Base-by-base conservation (phyloP, 2,888 invertebrate genomes). In the Girardia tigrina region DNA sequence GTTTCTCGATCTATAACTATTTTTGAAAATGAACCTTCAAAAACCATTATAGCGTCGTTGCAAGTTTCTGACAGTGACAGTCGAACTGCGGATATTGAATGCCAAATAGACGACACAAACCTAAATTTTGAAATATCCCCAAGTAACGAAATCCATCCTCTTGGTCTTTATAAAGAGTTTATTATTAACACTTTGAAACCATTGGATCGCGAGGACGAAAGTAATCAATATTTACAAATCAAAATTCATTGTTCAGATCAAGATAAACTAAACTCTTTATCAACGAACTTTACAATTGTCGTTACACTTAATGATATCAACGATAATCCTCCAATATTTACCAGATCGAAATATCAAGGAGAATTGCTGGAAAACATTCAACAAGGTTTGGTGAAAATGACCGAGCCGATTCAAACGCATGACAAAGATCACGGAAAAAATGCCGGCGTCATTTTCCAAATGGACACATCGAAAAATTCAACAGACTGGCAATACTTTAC, bases 301-400 rank as follows among this genome's bases (percentile, higher is more conserved):
- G 23, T 56, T 20, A 56, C n/a, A 20, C 56, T 56, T 16, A 20
- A 20, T n/a, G 56, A 56, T n/a, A 56, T 56, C 23, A 56, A 56
- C 23, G 56, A 56, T n/a, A 56, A 56, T n/a, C 56, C 56, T 4
- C 56, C 56, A 4, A n/a, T 56, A 2, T 56, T 56, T 56, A 56
- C 56, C 56, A 56, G 56, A 56, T 56, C 56, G n/a, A 56, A 56
- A 56, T 56, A 56, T 56, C 56, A 56, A 56, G 56, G 56, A 56
- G 56, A 56, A 56, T n/a, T 56, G 4, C n/a, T 56, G 4, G 56
- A 56, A 56, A 56, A 56, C n/a, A 56, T 56, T 56, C 56, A 4
- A 56, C 4, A 56, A 2, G 56, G 20, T 23, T 2, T n/a, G n/a
- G 56, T 56, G n/a, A 56, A 56, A 56, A 56, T 56, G 56, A 16